Evolutionary conservation across 2,113 vertebrate species (phyloP).

Genomic region (Zosterops lateralis): DNA sequence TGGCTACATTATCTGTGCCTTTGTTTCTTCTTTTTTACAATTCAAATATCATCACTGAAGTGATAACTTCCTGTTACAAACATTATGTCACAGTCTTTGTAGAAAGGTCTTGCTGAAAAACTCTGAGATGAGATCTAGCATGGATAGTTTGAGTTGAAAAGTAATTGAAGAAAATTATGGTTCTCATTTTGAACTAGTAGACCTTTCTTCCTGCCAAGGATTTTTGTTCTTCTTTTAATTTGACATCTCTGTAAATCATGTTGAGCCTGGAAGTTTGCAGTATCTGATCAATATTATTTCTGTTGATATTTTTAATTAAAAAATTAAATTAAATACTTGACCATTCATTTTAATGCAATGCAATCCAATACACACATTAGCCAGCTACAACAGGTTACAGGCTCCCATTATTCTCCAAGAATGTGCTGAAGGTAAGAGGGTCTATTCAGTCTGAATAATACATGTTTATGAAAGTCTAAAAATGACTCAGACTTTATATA

Average conservation of each 20-base stretch:
- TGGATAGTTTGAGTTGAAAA: not conserved
- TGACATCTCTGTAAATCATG: not conserved
- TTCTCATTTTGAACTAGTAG: not conserved
- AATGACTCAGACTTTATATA: constrained; percentile 53
- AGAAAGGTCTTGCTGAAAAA: not conserved
- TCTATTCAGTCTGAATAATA: constrained; percentile 53
- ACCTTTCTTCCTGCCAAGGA: not conserved
- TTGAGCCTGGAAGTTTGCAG: not conserved
- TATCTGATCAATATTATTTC: not conserved
- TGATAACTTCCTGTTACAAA: not conserved
- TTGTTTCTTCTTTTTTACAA: not conserved
- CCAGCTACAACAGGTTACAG: not conserved
- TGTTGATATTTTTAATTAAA: constrained; percentile 33
- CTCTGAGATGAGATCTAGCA: not conserved
- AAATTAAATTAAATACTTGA: constrained; percentile 2
- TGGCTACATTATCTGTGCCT: not conserved
- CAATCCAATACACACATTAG: not conserved
- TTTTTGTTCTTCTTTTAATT: not conserved
- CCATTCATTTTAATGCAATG: not conserved
- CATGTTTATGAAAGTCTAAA: constrained; percentile 54
- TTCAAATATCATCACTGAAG: constrained; percentile 10
- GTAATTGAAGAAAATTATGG: not conserved
- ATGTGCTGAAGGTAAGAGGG: constrained; percentile 4
- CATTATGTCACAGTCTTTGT: not conserved
- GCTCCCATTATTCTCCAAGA: not conserved